Base-by-base conservation (phyloP, 2,888 invertebrate genomes). In the Tetranychus piercei region DNA sequence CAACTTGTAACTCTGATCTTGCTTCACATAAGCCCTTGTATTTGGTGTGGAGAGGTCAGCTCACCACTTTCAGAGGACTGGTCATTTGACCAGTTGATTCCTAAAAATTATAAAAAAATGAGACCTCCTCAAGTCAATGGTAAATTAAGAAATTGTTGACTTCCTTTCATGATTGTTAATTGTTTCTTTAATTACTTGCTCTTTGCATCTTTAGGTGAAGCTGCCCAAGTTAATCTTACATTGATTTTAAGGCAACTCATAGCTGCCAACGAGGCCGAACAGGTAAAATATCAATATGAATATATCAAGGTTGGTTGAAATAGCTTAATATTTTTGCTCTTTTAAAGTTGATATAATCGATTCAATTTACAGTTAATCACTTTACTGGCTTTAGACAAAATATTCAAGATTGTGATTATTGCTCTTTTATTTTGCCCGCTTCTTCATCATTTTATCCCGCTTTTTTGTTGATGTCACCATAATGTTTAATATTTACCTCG, bases 251-350 rank as follows among this genome's bases (percentile, higher is more conserved):
- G n/a, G n/a, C 72, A 72, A 44, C 72, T 72, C 5, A 72, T 72
- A 15, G 34, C 44, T 45, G 45, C 45, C 34, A 72, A 72, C 20
- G 72, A 72, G 20, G 72, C 72, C 43, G 72, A 72, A 34, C 72
- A 69, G 69, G 69, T 69, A 69, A 69, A 23, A 11, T 20, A 20
- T 20, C 20, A 55, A 55, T 55, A 55, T 55, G 55, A 55, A 15
- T 55, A 15, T 15, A 55, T 55, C 55, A 55, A 55, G 55, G 55
- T 23, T 23, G 9, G 20, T 69, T 22, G 8, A 69, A 55, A 55
- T 15, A 15, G 55, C 9, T 9, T 55, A 9, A 9, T 15, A 55
- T 55, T 55, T 5, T 15, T 55, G 9, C 11, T 6, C 11, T 15
- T 55, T 45, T 55, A 0, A 9, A 15, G 1, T 55, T 15, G 7